Evolutionary conservation across 2,113 vertebrate species (phyloP).

Genomic region (Pipra filicauda): DNA sequence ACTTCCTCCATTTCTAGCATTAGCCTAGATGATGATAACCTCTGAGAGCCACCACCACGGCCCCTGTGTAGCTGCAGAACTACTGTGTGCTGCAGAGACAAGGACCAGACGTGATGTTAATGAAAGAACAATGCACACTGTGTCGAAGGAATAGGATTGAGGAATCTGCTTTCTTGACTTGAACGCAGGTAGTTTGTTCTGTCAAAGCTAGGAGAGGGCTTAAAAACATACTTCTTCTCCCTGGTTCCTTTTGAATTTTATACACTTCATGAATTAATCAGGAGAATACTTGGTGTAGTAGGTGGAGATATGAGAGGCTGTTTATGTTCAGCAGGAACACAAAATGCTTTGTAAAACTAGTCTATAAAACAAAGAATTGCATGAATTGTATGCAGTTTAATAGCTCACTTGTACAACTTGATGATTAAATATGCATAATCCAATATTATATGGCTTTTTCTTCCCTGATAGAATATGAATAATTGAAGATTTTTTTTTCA

Average conservation of each 20-base stretch:
- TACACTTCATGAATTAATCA: constrained; percentile 53
- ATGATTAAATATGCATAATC: constrained; percentile 67
- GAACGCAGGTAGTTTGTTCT: constrained; percentile 6
- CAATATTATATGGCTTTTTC: background rate
- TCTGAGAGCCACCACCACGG: background rate
- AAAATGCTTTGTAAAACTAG: constrained; percentile 57
- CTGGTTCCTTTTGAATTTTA: constrained; percentile 52
- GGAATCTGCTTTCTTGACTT: constrained; percentile 37
- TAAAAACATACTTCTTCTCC: constrained; percentile 38
- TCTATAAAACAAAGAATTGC: constrained; percentile 57
- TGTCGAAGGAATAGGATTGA: background rate
- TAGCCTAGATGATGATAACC: background rate
- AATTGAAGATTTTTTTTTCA: constrained; percentile 38
- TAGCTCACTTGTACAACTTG: constrained; percentile 37
- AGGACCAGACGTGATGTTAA: constrained; percentile 7
- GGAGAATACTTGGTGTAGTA: constrained; percentile 14
- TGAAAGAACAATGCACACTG: background rate
- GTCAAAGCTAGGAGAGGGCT: constrained; percentile 32
- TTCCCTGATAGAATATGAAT: background rate
- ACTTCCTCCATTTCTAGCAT: background rate
- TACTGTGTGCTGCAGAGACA: background rate
- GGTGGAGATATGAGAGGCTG: constrained; percentile 5
- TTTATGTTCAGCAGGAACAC: constrained; percentile 46
- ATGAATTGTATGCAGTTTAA: constrained; percentile 41
- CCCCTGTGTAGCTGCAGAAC: background rate